Evolutionary conservation across 2,113 vertebrate species (phyloP).

Genomic region (pig (Sus scrofa)): T2T-Sscrofa CM000818.6:112707001-112707500

Average conservation of each 20-base stretch:
- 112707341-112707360: constrained; percentile 54
- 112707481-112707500: constrained; percentile 72
- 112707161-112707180: background rate
- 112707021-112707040: background rate
- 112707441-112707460: constrained; percentile 66
- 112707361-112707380: constrained; percentile 64
- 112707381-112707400: constrained; percentile 54
- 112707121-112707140: background rate
- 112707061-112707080: background rate
- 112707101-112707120: background rate
- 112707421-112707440: constrained; percentile 67
- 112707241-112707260: no score
- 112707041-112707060: background rate
- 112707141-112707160: background rate
- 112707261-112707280: no score
- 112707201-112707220: constrained; percentile 8
- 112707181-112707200: background rate
- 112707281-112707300: constrained; percentile 17
- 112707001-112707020: background rate
- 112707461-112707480: constrained; percentile 66
- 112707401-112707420: constrained; percentile 66
- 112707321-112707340: constrained; percentile 3
- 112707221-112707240: background rate
- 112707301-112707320: constrained; percentile 37
- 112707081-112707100: background rate